Percentiles rank a stretch among this genome's conserved stretches.
phyloP scores from a whole-genome alignment of 2,888 invertebrate genomes.

The Dione juno region DNA sequence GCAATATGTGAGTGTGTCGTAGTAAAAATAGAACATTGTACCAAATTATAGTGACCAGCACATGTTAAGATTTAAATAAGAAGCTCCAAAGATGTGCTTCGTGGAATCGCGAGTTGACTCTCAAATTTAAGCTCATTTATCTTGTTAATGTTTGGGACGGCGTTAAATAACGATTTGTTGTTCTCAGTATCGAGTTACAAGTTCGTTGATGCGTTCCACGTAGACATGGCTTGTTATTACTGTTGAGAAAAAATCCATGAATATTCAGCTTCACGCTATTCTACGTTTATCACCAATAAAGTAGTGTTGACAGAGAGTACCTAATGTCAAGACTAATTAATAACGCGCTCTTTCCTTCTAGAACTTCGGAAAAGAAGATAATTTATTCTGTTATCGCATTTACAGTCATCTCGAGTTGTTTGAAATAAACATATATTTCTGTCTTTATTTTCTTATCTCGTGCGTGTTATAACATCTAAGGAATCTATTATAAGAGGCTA shows the following conservation, averaged over 20 bases:
- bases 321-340: too few species aligned
- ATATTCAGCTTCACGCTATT: not conserved
- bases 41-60: conserved; percentile 41
- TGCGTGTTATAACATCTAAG: too few species aligned
- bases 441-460: too few species aligned
- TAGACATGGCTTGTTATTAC: not conserved
- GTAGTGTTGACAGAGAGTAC: too few species aligned
- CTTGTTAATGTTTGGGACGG: conserved; percentile 52
- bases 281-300: too few species aligned
- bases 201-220: conserved; percentile 35
- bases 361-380: too few species aligned
- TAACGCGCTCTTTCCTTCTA: too few species aligned
- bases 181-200: conserved; percentile 58
- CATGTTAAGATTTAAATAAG: conserved; percentile 40
- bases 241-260: not conserved
- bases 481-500: too few species aligned
- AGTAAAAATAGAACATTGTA: not conserved
- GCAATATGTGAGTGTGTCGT: not conserved
- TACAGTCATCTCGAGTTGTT: too few species aligned
- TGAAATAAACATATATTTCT: too few species aligned
- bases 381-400: too few species aligned
- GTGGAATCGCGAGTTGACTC: conserved; percentile 57
- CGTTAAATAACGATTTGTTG: conserved; percentile 50
- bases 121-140: conserved; percentile 58
- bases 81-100: conserved; percentile 46